phyloP scores from a whole-genome alignment of 2,888 invertebrate species.

The Sycophila texana region DNA sequence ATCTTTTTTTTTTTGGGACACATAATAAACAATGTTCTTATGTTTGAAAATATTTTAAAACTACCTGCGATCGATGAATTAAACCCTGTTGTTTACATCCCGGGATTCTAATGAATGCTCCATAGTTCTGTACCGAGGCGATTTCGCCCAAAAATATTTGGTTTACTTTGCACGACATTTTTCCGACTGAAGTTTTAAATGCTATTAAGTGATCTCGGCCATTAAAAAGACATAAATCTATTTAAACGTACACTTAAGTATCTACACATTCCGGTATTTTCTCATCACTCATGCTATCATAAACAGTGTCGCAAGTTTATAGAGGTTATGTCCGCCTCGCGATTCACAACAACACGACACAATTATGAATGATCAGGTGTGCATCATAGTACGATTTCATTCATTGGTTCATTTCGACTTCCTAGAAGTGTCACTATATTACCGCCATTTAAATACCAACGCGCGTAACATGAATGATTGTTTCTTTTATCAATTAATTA shows the following conservation, averaged over 20 bases:
- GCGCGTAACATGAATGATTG: too few relatives aligned
- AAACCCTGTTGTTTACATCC: slow-evolving; percentile 73
- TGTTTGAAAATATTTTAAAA: not conserved
- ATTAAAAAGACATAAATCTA: not conserved
- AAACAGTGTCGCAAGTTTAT: not conserved
- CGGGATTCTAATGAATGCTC: slow-evolving; percentile 75
- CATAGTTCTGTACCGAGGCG: slow-evolving; percentile 74
- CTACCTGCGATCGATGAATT: slow-evolving; percentile 72
- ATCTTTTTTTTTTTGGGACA: slow-evolving; percentile 2
- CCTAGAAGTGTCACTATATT: too few relatives aligned
- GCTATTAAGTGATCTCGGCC: not conserved
- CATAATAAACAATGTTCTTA: not conserved
- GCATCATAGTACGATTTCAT: too few relatives aligned
- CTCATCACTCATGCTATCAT: too few relatives aligned
- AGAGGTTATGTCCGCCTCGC: slow-evolving; percentile 37
- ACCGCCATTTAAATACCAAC: too few relatives aligned
- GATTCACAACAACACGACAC: not conserved
- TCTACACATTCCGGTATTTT: not conserved
- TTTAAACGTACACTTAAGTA: not conserved
- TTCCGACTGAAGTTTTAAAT: slow-evolving; percentile 8
- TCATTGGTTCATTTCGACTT: too few relatives aligned
- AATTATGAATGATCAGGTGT: not conserved
- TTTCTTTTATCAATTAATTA: too few relatives aligned
- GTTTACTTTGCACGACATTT: slow-evolving; percentile 69
- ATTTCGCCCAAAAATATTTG: slow-evolving; percentile 73